Percentiles rank a stretch among this genome's conserved stretches.
phyloP scores from a whole-genome alignment of 2,797 vertebrate genomes.

The Diceros bicornis region DNA sequence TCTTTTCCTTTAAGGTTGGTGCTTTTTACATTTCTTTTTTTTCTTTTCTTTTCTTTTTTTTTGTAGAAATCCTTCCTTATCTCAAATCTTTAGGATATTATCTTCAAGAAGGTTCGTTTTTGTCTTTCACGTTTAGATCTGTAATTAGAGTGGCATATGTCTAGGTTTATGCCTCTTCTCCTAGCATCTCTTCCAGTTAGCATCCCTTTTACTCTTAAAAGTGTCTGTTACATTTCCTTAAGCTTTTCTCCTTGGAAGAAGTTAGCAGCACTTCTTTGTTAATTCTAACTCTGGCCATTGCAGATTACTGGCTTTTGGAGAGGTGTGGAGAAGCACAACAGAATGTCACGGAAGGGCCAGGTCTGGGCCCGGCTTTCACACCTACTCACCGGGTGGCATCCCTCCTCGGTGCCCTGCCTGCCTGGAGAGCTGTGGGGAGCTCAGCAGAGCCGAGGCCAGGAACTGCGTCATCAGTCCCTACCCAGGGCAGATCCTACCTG shows the following conservation, averaged over 20 bases:
- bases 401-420: not conserved
- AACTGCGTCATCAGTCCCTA: not conserved
- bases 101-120: not conserved
- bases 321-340: accelerated
- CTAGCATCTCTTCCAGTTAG: not conserved
- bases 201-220: not conserved
- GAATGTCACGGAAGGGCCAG: accelerated
- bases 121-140: not conserved
- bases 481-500: not conserved
- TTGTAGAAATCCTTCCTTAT: not conserved
- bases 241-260: not conserved
- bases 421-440: not conserved
- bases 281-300: not conserved
- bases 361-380: no score
- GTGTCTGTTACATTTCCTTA: not conserved
- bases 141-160: not conserved
- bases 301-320: not conserved
- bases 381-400: not conserved
- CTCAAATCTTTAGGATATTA: not conserved
- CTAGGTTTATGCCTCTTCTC: not conserved
- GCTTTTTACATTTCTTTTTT: not conserved
- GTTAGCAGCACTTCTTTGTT: not conserved
- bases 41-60: not conserved
- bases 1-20: not conserved
- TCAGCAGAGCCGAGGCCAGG: not conserved